A percentile compares a stretch with the other conserved stretches of the same genome.
phyloP scores from a whole-genome alignment of 2,888 invertebrate genomes.

The Chymomyza amoena region DNA sequence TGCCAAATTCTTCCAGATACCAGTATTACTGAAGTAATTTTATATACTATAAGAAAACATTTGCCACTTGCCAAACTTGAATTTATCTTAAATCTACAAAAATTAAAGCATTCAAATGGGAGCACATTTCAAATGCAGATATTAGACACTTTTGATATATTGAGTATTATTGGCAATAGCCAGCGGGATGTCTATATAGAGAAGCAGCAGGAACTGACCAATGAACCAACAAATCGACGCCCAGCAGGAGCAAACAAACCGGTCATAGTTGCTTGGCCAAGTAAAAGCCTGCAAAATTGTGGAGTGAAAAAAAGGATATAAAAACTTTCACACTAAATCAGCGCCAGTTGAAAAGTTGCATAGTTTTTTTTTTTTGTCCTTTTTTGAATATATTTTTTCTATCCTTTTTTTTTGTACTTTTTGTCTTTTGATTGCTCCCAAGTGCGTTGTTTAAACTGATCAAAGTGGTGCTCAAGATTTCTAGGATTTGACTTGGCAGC shows the following conservation, averaged over 20 bases:
- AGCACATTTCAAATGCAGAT: conserved; percentile 45
- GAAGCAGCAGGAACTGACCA: conserved; percentile 36
- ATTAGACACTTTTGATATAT: conserved; percentile 61
- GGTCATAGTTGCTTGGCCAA: background rate
- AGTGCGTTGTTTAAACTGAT: conserved; percentile 67
- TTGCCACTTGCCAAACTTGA: background rate
- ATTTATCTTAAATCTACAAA: background rate
- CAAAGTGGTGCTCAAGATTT: conserved; percentile 59
- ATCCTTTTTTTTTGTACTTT: conserved; percentile 11
- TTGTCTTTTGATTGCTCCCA: conserved; percentile 58
- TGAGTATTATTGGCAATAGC: conserved; percentile 64
- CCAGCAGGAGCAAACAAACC: background rate
- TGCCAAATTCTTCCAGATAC: no score
- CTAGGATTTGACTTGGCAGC: conserved; percentile 16
- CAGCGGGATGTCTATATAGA: background rate
- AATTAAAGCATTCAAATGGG: no score
- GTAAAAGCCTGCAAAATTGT: background rate
- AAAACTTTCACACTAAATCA: conserved; percentile 70
- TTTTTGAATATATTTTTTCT: conserved; percentile 13
- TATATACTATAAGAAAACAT: background rate
- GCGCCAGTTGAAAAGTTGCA: conserved; percentile 54
- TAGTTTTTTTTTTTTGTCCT: conserved; percentile 34
- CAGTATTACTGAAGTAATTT: no score
- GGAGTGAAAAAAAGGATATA: conserved; percentile 6
- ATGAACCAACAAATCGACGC: conserved; percentile 30